A percentile compares a stretch with the other conserved stretches of the same genome.
Evolutionary conservation across 2,797 vertebrate genomes (phyloP).

Genomic region (Psittacula derbiana): DNA sequence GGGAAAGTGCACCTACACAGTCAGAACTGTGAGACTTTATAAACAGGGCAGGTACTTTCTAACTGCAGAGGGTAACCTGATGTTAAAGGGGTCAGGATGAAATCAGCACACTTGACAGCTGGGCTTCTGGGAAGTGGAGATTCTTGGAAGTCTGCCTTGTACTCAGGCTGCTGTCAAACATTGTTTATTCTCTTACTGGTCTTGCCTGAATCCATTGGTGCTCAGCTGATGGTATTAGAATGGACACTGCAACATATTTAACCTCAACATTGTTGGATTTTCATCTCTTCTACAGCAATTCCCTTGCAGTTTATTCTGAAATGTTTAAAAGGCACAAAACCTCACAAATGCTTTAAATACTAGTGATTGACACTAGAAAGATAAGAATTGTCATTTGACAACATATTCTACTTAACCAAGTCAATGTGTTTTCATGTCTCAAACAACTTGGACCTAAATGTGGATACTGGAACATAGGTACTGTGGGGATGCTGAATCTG

Average conservation of each 20-base stretch:
- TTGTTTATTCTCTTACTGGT: neutral
- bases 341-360: neutral
- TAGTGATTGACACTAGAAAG: neutral
- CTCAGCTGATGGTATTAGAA: neutral
- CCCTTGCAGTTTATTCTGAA: neutral
- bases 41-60: neutral
- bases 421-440: neutral
- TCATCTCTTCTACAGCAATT: neutral
- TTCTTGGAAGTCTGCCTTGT: neutral
- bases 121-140: neutral
- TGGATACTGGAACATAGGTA: neutral
- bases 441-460: neutral
- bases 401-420: neutral
- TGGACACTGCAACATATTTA: neutral
- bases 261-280: neutral
- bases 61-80: neutral
- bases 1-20: neutral
- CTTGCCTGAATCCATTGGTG: neutral
- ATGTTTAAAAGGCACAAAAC: neutral
- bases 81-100: neutral
- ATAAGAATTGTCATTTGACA: neutral
- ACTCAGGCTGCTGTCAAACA: neutral
- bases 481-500: neutral
- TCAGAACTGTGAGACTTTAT: neutral
- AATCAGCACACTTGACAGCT: neutral